Evolutionary conservation across 2,797 vertebrate species (phyloP).

Genomic region (Threskiornis aethiopicus): DNA sequence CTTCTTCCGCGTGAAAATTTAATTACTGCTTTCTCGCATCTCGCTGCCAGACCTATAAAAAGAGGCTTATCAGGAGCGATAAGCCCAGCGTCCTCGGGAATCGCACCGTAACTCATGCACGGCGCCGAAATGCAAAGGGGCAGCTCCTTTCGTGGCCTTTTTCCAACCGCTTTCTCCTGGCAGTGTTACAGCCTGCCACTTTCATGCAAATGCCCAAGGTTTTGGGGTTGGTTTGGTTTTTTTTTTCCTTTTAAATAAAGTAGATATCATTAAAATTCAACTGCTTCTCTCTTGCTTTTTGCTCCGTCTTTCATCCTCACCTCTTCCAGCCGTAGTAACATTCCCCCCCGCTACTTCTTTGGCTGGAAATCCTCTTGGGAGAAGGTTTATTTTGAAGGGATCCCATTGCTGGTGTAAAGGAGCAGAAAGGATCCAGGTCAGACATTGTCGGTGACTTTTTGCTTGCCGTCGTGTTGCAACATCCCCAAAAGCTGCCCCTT

Average conservation of each 20-base stretch:
- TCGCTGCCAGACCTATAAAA: neutral
- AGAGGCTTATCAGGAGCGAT: neutral
- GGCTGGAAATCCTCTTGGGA: neutral
- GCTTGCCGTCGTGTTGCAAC: neutral
- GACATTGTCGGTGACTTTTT: neutral
- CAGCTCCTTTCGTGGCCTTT: neutral
- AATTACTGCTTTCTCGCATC: neutral
- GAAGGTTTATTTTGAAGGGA: neutral
- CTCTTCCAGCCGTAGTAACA: neutral
- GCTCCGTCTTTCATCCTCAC: neutral
- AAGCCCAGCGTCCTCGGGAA: neutral
- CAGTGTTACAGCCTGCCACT: neutral
- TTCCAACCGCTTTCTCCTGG: neutral
- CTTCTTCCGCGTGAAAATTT: neutral
- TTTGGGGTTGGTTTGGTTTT: neutral
- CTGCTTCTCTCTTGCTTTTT: neutral
- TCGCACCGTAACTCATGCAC: neutral
- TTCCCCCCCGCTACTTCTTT: neutral
- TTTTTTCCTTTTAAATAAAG: neutral
- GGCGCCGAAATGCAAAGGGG: neutral
- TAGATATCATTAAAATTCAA: slow-evolving; percentile 1
- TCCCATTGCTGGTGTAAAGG: neutral
- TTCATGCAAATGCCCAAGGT: neutral
- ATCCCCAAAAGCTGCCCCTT: neutral
- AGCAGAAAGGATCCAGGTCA: neutral